Base-by-base conservation (phyloP, 1,140 invertebrate species). In the Thaumatotibia leucotreta region DNA sequence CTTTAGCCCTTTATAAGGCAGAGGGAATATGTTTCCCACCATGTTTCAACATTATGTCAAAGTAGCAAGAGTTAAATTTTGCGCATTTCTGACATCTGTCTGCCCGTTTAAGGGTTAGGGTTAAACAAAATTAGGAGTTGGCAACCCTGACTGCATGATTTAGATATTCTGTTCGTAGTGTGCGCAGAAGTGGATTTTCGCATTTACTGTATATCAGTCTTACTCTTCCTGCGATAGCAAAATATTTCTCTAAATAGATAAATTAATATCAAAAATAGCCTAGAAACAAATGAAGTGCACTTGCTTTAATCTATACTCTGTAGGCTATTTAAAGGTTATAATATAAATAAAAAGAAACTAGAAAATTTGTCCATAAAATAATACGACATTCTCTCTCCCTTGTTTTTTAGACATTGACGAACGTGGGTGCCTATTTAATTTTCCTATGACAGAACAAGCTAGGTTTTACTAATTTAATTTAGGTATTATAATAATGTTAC, bases 241-340 rank as follows among this genome's bases (percentile, higher is more conserved):
- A 39, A 39, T 3, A 39, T 39, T 39, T 39, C 23, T 10, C 50
- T 54, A 24, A 14, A 20, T 54, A 54, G 50, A 24, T 24, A 11
- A 50, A 39, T 14, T 39, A 0, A 29, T 29, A 6, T 4, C 27
- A 6, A 2, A 31, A 58, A 58, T 58, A 58, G 52, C 24, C 52
- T 58, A 58, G 52, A 58, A 58, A 58, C 24, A 31, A 58, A 58
- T 58, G 2, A 58, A 58, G 52, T 58, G 52, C 52, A 58, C 52
- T 58, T 58, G 52, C 52, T 58, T 58, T 29, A n/a, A 27, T 58
- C 39, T 45, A n/a, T 45, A 45, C 1, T 20, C n/a, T 1, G 17
- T 45, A 39, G n/a, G 35, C 14, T 39, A n/a, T 33, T 2, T 33
- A 33, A 33, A 11, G 5, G 1, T 1, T 33, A 33, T n/a, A n/a